Conservation (phyloP, 2,888 invertebrate species). For the Horisme vitalbata region DNA sequence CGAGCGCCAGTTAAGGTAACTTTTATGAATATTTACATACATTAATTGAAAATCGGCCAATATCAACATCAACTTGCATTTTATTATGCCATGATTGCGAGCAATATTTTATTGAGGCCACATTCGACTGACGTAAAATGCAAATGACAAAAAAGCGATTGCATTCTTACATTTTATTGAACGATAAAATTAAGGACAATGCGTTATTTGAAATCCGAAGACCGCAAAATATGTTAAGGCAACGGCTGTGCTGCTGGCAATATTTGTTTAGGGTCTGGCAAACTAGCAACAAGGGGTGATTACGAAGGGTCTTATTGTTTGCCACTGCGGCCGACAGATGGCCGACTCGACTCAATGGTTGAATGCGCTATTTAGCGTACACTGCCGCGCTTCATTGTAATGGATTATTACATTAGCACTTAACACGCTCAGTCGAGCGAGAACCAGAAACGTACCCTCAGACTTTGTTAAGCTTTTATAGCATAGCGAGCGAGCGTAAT, state of each 20-base stretch:
- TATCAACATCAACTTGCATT: constrained; percentile 27
- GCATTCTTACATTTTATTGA: constrained; percentile 29
- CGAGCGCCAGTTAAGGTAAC: constrained; percentile 6
- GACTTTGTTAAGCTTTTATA: constrained; percentile 63
- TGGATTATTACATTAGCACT: constrained; percentile 83
- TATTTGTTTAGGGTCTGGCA: constrained; percentile 76
- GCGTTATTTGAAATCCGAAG: constrained; percentile 38
- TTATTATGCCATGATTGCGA: constrained; percentile 28
- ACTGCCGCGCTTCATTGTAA: constrained; percentile 78
- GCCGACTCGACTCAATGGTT: constrained; percentile 67
- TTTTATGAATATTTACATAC: constrained; percentile 22
- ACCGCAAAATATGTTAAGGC: constrained; percentile 50
- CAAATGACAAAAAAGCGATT: constrained; percentile 32
- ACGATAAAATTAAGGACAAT: constrained; percentile 46
- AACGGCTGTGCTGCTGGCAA: constrained; percentile 51
- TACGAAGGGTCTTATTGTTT: constrained; percentile 74
- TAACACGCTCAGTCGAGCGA: constrained; percentile 78
- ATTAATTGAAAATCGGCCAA: constrained; percentile 21
- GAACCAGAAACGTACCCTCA: constrained; percentile 67
- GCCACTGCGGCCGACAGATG: constrained; percentile 75
- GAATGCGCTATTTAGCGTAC: constrained; percentile 81
- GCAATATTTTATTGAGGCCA: constrained; percentile 27
- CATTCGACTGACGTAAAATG: constrained; percentile 30
- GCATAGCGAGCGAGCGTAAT: constrained; percentile 56
- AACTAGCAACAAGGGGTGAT: constrained; percentile 71